phyloP scores from a whole-genome alignment of 2,113 vertebrate species.

The Etia nguti region DNA sequence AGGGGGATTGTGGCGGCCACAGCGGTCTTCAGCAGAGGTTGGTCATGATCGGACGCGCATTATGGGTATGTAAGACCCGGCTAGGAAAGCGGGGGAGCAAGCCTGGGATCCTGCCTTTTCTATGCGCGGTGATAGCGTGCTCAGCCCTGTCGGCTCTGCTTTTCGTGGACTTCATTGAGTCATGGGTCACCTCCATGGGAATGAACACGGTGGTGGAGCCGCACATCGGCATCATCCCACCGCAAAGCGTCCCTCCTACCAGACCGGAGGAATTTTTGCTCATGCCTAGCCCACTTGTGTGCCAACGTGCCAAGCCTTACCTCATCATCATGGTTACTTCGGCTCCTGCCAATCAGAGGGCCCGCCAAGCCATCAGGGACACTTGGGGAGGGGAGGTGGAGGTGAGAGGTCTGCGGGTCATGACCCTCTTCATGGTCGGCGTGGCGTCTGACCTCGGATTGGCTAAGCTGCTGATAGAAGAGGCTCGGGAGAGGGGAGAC shows the following conservation, averaged over 20 bases:
- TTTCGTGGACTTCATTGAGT: conserved; percentile 71
- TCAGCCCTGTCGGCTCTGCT: conserved; percentile 51
- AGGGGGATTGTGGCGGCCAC: background rate
- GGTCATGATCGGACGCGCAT: conserved; percentile 59
- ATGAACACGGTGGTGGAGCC: conserved; percentile 49
- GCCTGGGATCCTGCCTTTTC: background rate
- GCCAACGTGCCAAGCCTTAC: conserved; percentile 70
- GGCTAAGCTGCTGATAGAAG: conserved; percentile 65
- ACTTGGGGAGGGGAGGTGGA: conserved; percentile 78
- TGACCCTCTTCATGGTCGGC: conserved; percentile 81
- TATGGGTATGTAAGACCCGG: conserved; percentile 58
- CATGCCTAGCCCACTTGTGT: conserved; percentile 68
- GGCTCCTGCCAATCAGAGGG: conserved; percentile 69
- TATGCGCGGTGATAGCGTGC: conserved; percentile 8
- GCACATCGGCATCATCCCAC: conserved; percentile 38
- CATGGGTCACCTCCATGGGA: conserved; percentile 63
- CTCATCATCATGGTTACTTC: conserved; percentile 80
- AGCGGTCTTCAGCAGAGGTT: background rate
- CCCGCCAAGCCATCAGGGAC: conserved; percentile 77
- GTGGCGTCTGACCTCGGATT: conserved; percentile 54
- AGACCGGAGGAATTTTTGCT: conserved; percentile 68
- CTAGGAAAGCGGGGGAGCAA: conserved; percentile 56
- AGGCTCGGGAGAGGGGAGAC: conserved; percentile 73
- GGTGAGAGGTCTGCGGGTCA: conserved; percentile 68
- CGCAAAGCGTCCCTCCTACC: conserved; percentile 57